phyloP scores from a whole-genome alignment of 1,140 invertebrate species.

The Penaeus indicus region DNA sequence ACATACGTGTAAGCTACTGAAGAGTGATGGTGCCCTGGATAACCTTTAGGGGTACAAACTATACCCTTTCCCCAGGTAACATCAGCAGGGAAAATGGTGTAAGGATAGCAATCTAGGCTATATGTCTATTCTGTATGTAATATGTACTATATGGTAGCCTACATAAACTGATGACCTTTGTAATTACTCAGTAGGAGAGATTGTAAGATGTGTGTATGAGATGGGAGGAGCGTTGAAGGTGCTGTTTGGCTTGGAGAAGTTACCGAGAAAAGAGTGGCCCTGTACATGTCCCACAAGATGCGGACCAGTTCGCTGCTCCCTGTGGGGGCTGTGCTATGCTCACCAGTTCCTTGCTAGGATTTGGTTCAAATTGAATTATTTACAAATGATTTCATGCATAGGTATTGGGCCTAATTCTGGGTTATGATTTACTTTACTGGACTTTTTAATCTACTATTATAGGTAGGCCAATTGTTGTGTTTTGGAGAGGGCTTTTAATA shows the following conservation, averaged over 20 bases:
- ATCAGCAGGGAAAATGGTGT: slow-evolving; percentile 28
- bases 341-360: slow-evolving; percentile 39
- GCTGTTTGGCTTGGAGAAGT: slow-evolving; percentile 43
- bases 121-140: slow-evolving; percentile 58
- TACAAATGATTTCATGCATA: slow-evolving; percentile 43
- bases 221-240: slow-evolving; percentile 29
- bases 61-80: slow-evolving; percentile 11
- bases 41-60: neutral
- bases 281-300: slow-evolving; percentile 43
- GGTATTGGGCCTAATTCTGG: slow-evolving; percentile 56
- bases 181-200: slow-evolving; percentile 41
- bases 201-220: slow-evolving; percentile 21
- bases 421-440: slow-evolving; percentile 51
- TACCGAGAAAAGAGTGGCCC: slow-evolving; percentile 25
- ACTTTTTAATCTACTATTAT: slow-evolving; percentile 45
- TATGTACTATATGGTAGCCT: slow-evolving; percentile 55
- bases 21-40: slow-evolving; percentile 25
- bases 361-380: slow-evolving; percentile 42
- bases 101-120: slow-evolving; percentile 51
- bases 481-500: slow-evolving; percentile 58
- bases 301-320: slow-evolving; percentile 39
- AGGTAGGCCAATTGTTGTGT: slow-evolving; percentile 56
- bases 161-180: slow-evolving; percentile 47
- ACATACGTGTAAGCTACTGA: slow-evolving; percentile 25
- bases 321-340: slow-evolving; percentile 20